Evolutionary conservation across 2,888 invertebrate genomes (phyloP).

Genomic region (Agonopterix arenella): DNA sequence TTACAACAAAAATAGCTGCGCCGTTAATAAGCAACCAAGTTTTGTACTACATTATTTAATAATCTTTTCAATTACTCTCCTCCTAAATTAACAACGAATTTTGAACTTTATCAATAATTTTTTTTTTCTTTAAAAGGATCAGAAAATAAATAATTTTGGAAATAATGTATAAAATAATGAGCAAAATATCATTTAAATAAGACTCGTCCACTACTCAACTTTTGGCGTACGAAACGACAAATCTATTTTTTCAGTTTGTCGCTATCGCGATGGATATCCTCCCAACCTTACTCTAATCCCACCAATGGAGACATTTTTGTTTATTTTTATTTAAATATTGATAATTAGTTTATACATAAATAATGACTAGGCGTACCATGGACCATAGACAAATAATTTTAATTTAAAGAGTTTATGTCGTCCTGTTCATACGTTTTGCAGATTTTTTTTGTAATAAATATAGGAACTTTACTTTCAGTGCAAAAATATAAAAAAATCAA

Average conservation of each 20-base stretch:
- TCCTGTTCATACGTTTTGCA: slow-evolving; percentile 36
- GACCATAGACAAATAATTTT: slow-evolving; percentile 50
- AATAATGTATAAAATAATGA: slow-evolving; percentile 1
- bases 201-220: background rate
- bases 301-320: slow-evolving; percentile 39
- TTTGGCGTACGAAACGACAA: slow-evolving; percentile 12
- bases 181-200: slow-evolving; percentile 3
- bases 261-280: slow-evolving; percentile 5
- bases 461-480: slow-evolving; percentile 72
- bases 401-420: slow-evolving; percentile 21
- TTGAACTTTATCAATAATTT: background rate
- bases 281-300: slow-evolving; percentile 38
- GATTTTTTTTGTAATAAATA: slow-evolving; percentile 54
- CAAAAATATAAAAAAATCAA: slow-evolving; percentile 43
- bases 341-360: slow-evolving; percentile 60
- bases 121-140: background rate
- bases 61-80: background rate
- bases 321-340: slow-evolving; percentile 45
- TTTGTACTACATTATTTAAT: background rate
- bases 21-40: background rate
- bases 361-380: slow-evolving; percentile 73
- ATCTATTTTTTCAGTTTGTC: slow-evolving; percentile 8
- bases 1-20: too few relatives aligned
- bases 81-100: too few relatives aligned
- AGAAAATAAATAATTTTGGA: background rate